A percentile compares a stretch with the other conserved stretches of the same genome.
Conservation (phyloP, 2,888 invertebrate species). For the Orthosia cruda region DNA sequence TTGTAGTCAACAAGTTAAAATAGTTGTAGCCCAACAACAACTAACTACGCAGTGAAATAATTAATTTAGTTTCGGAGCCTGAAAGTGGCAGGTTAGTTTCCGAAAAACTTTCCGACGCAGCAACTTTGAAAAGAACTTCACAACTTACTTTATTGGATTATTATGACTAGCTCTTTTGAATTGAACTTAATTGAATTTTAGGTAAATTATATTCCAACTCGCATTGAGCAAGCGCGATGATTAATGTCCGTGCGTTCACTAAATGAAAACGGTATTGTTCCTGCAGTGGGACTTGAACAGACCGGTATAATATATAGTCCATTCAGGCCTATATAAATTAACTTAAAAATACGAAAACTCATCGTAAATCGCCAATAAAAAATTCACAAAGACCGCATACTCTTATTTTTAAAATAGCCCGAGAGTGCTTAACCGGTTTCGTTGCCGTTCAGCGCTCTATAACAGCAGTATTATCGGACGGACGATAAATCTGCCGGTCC, state of each 20-base stretch:
- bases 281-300: too few species aligned
- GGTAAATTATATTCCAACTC: not conserved
- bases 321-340: too few species aligned
- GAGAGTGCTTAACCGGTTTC: slow-evolving; percentile 48
- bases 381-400: slow-evolving; percentile 2
- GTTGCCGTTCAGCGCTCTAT: slow-evolving; percentile 39
- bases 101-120: not conserved
- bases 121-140: slow-evolving; percentile 21
- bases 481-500: slow-evolving; percentile 54
- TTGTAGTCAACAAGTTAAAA: slow-evolving; percentile 16
- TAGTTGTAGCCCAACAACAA: slow-evolving; percentile 12
- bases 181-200: not conserved
- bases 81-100: slow-evolving; percentile 28
- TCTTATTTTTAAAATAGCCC: slow-evolving; percentile 50
- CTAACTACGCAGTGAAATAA: slow-evolving; percentile 19
- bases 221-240: too few species aligned
- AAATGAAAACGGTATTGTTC: too few species aligned
- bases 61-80: slow-evolving; percentile 34
- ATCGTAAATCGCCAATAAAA: slow-evolving; percentile 30
- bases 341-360: not conserved
- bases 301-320: too few species aligned
- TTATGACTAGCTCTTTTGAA: slow-evolving; percentile 11
- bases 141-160: slow-evolving; percentile 7
- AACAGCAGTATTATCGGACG: slow-evolving; percentile 43
- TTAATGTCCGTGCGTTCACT: too few species aligned